phyloP scores from a whole-genome alignment of 2,797 vertebrate genomes.

The Clamator glandarius region DNA sequence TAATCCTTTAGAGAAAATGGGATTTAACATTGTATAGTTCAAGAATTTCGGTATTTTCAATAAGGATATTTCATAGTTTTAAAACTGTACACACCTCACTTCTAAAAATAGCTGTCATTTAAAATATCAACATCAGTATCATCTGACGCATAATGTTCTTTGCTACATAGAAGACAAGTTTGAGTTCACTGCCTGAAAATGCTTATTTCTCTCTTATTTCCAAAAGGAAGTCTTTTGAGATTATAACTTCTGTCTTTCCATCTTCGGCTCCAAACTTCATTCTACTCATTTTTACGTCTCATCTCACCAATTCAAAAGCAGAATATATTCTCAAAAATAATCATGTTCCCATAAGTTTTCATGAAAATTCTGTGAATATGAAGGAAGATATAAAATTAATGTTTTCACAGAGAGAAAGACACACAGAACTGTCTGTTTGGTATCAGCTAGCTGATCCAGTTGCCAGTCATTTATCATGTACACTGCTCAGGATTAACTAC shows the following conservation, averaged over 20 bases:
- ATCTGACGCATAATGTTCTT: not conserved
- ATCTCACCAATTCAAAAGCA: not conserved
- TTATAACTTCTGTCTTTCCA: not conserved
- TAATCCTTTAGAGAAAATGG: not conserved
- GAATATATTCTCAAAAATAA: not conserved
- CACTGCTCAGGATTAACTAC: not conserved
- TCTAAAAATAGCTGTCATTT: not conserved
- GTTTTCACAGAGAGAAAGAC: not conserved
- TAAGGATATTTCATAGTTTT: not conserved
- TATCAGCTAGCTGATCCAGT: not conserved
- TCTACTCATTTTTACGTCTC: not conserved
- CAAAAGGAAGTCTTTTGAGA: not conserved
- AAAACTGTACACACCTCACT: not conserved
- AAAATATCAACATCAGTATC: not conserved
- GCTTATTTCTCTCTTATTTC: not conserved
- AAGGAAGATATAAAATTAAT: not conserved
- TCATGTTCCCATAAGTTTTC: not conserved
- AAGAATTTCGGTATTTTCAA: not conserved
- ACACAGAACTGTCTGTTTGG: not conserved
- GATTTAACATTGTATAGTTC: not conserved
- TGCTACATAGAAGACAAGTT: not conserved
- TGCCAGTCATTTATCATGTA: not conserved
- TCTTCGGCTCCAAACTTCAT: not conserved
- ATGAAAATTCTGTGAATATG: not conserved
- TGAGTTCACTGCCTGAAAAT: not conserved